Percentiles rank a stretch among this genome's conserved stretches.
phyloP scores from a whole-genome alignment of 2,888 invertebrate species.

The Dysmachus trigonus region DNA sequence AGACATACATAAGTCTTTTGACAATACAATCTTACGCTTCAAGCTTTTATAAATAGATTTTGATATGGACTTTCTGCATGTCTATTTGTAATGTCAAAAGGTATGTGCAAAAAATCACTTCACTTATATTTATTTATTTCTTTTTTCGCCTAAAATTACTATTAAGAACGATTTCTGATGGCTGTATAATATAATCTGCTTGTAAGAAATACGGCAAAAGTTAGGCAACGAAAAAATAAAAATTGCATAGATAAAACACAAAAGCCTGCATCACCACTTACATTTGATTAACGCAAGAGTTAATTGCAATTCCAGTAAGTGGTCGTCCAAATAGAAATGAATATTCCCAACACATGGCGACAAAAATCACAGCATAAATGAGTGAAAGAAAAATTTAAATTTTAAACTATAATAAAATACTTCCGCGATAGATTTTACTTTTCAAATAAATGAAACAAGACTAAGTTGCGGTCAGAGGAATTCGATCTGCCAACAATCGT shows the following conservation, averaged over 20 bases:
- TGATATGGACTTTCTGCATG: too few relatives aligned
- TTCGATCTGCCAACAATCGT: neutral
- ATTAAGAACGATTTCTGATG: too few relatives aligned
- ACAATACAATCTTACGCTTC: too few relatives aligned
- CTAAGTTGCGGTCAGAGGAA: constrained; percentile 8
- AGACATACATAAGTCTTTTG: too few relatives aligned
- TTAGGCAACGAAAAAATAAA: neutral
- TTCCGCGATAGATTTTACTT: constrained; percentile 10
- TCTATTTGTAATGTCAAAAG: too few relatives aligned
- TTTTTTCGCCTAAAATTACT: too few relatives aligned
- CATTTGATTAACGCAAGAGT: neutral
- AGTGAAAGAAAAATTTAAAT: neutral
- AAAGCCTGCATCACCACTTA: neutral
- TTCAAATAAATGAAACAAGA: neutral
- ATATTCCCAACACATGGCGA: constrained; percentile 38
- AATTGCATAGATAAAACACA: neutral
- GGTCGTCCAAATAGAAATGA: constrained; percentile 22
- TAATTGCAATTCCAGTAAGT: neutral
- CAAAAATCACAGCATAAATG: neutral
- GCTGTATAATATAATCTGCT: too few relatives aligned
- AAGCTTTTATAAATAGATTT: too few relatives aligned
- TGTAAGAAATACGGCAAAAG: too few relatives aligned
- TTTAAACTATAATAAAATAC: neutral
- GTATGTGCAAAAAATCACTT: too few relatives aligned
- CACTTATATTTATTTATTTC: too few relatives aligned